Conservation (phyloP, 2,113 vertebrate species). For the Ameiurus melas region DNA sequence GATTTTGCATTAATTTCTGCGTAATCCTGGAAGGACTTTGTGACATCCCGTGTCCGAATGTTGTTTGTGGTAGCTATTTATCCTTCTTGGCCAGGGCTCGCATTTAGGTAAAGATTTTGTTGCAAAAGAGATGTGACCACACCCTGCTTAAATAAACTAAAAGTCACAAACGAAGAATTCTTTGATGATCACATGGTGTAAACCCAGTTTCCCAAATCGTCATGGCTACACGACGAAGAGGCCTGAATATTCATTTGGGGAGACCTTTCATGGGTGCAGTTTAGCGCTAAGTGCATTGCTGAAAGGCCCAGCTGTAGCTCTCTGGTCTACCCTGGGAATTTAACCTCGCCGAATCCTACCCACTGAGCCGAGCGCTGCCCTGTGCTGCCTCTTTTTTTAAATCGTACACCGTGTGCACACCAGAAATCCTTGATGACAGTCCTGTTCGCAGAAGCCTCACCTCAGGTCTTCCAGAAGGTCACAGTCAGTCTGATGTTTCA, state of each 20-base stretch:
- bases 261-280: not conserved
- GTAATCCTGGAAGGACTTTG: no score
- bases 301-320: not conserved
- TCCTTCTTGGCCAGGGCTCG: not conserved
- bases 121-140: not conserved
- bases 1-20: no score
- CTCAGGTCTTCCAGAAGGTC: conserved; percentile 97
- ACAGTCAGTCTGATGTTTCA: conserved; percentile 95
- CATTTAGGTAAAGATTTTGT: not conserved
- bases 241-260: not conserved
- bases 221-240: not conserved
- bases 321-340: not conserved
- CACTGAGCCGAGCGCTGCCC: not conserved
- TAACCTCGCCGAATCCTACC: not conserved
- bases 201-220: not conserved
- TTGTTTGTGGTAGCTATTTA: not conserved
- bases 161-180: not conserved
- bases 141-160: not conserved
- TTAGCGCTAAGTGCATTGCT: not conserved
- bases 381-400: not conserved
- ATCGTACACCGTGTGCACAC: no score
- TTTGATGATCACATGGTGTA: not conserved
- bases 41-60: not conserved
- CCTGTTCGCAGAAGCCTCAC: conserved; percentile 70
- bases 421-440: conserved; percentile 13